A percentile compares a stretch with the other conserved stretches of the same genome.
These are phyloP conservation scores for Hypolimnas misippus DNA, from an alignment of 2,888 invertebrate genomes.

Conservation along the genomic window DNA sequence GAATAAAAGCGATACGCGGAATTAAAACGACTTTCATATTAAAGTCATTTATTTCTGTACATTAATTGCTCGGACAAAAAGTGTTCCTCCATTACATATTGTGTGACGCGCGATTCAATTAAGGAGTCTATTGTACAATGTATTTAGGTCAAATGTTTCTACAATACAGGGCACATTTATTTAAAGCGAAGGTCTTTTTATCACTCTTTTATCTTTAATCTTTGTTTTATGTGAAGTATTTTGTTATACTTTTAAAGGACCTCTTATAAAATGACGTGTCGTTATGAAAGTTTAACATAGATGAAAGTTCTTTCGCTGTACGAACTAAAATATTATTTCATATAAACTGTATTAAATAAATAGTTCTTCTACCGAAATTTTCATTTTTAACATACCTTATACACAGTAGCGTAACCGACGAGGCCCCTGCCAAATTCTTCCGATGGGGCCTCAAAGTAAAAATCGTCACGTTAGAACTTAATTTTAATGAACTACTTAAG, in stretches of 20 bases:
- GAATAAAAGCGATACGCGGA: not conserved
- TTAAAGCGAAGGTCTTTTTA: conserved; percentile 13
- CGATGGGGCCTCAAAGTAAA: no score
- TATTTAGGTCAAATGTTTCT: conserved; percentile 43
- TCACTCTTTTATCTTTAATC: not conserved
- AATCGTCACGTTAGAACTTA: no score
- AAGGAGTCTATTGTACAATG: conserved; percentile 31
- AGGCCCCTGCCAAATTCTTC: no score
- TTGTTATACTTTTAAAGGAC: not conserved
- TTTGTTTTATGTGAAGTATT: not conserved
- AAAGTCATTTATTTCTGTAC: conserved; percentile 8
- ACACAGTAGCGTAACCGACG: no score
- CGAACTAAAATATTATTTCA: no score
- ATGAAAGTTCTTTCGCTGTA: no score
- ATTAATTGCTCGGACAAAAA: conserved; percentile 32
- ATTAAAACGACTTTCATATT: conserved; percentile 6
- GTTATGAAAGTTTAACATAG: no score
- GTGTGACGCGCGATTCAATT: conserved; percentile 41
- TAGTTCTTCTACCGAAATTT: no score
- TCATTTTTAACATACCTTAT: no score
- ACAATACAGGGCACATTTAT: conserved; percentile 18
- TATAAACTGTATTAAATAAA: no score
- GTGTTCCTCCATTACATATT: conserved; percentile 24
- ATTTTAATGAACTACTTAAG: no score
- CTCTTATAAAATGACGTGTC: not conserved